Evolutionary conservation across 2,888 invertebrate species (phyloP).

Genomic region (Stenotaenia linearis): DNA sequence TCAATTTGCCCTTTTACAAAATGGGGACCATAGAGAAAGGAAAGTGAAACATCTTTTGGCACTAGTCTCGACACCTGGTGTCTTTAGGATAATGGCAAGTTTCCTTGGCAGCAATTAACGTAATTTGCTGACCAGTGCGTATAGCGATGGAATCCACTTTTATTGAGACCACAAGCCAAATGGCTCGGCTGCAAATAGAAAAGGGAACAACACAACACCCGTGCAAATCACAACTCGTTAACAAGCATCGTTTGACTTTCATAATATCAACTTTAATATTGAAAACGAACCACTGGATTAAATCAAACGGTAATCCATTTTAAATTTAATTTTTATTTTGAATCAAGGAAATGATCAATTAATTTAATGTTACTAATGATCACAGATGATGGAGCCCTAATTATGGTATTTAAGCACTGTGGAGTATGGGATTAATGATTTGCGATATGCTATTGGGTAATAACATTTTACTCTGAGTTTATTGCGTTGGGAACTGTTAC

Average conservation of each 20-base stretch:
- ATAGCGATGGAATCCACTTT: slow-evolving; percentile 13
- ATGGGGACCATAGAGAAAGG: not conserved
- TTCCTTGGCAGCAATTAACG: slow-evolving; percentile 24
- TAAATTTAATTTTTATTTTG: too few relatives aligned
- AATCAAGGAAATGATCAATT: too few relatives aligned
- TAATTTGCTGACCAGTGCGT: slow-evolving; percentile 26
- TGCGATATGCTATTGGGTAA: too few relatives aligned
- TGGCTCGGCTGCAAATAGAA: slow-evolving; percentile 8
- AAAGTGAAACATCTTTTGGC: not conserved
- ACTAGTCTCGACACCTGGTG: slow-evolving; percentile 5
- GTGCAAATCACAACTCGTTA: slow-evolving; percentile 22
- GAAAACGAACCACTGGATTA: not conserved
- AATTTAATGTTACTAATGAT: too few relatives aligned
- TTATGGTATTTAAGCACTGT: too few relatives aligned
- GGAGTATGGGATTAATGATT: too few relatives aligned
- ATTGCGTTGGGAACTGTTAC: too few relatives aligned
- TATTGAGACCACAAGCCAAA: slow-evolving; percentile 26
- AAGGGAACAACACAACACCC: not conserved
- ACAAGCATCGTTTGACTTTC: not conserved
- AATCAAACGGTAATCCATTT: too few relatives aligned
- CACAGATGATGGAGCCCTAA: too few relatives aligned
- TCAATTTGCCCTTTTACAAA: not conserved
- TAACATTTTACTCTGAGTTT: too few relatives aligned
- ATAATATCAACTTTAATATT: not conserved
- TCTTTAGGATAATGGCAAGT: slow-evolving; percentile 21